These are phyloP conservation scores for Nesometra sesokonis DNA, from an alignment of 35 echinoderm and acorn worm genomes.

Conservation along the genomic window DNA sequence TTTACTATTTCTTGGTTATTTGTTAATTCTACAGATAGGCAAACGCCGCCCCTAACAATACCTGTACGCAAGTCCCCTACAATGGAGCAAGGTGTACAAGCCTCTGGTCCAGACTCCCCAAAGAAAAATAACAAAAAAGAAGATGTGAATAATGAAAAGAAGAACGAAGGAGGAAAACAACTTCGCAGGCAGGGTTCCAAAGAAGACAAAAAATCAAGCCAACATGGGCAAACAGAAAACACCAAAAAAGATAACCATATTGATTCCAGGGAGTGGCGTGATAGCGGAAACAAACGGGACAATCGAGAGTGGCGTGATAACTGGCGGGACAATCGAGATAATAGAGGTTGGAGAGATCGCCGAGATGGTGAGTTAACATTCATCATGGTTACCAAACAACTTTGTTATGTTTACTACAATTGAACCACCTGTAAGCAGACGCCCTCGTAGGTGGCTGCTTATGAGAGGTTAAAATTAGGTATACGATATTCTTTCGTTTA, in stretches of 20 bases:
- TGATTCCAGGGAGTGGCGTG: conserved; percentile 16
- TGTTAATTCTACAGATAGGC: not conserved
- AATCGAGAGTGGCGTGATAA: not conserved
- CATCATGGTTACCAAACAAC: too few relatives aligned
- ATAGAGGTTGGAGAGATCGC: conserved; percentile 2
- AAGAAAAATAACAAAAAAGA: conserved; percentile 33
- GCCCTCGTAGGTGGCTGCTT: too few relatives aligned
- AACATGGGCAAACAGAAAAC: not conserved
- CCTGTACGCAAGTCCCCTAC: conserved; percentile 53
- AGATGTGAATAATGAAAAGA: not conserved
- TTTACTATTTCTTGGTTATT: too few relatives aligned
- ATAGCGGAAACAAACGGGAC: not conserved
- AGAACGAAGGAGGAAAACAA: conserved; percentile 1
- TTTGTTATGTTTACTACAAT: too few relatives aligned
- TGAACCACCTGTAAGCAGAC: too few relatives aligned
- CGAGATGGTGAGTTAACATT: conserved; percentile 2
- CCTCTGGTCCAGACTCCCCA: conserved; percentile 56
- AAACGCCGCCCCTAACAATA: conserved; percentile 30
- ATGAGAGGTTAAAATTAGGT: too few relatives aligned
- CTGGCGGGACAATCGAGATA: not conserved
- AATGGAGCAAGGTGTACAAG: conserved; percentile 97
- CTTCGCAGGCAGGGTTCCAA: conserved; percentile 8
- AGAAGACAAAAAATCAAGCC: conserved; percentile 11
- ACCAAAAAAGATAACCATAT: not conserved
- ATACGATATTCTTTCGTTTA: too few relatives aligned